Conservation (phyloP, 2,797 vertebrate genomes). For the Sebastes kiyomatsui region DNA sequence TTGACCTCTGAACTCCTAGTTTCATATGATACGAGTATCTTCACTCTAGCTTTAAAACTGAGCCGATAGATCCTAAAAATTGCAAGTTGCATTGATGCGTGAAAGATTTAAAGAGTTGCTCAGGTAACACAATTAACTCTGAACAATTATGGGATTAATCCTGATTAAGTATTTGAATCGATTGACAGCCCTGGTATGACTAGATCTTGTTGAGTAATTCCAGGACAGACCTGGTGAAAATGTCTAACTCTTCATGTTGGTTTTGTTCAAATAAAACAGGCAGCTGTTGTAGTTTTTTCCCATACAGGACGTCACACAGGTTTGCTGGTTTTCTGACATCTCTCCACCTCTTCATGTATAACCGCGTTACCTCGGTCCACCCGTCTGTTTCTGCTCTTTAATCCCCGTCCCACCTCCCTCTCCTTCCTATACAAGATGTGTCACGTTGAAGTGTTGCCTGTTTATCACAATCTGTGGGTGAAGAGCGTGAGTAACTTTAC, state of each 20-base stretch:
- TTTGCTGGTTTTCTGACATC: background rate
- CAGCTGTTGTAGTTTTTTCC: background rate
- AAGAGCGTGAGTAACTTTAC: conserved; percentile 27
- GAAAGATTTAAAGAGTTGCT: too few species aligned
- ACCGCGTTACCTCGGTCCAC: background rate
- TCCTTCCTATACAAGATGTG: background rate
- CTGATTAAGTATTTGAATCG: too few species aligned
- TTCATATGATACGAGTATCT: too few species aligned
- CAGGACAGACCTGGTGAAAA: background rate
- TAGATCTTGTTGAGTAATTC: background rate
- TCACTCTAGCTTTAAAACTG: too few species aligned
- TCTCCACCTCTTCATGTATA: background rate
- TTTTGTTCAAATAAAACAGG: background rate
- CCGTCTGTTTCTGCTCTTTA: conserved; percentile 15
- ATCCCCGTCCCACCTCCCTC: conserved; percentile 36
- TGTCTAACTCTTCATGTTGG: background rate
- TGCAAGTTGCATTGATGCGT: too few species aligned
- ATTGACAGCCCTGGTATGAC: too few species aligned
- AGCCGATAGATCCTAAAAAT: too few species aligned
- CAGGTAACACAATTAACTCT: too few species aligned
- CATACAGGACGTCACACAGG: too few species aligned
- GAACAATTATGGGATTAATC: too few species aligned
- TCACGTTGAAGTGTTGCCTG: conserved; percentile 14
- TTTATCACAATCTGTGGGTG: conserved; percentile 42
- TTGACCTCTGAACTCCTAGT: too few species aligned